Conservation (phyloP, 2,888 invertebrate genomes). For the Cheilosia vulpina region DNA sequence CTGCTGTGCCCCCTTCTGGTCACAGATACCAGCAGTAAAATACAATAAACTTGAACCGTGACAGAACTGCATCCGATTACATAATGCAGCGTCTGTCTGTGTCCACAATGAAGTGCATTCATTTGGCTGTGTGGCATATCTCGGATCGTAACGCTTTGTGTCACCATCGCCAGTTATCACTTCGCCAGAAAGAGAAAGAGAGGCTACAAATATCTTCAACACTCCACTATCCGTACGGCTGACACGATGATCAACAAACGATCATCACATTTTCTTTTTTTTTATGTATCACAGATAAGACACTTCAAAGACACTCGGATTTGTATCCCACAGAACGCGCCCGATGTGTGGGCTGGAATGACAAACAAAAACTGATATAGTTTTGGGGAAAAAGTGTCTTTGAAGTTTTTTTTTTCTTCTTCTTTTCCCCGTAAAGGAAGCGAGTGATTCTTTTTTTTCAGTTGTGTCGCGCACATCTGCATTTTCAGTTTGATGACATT, state of each 20-base stretch:
- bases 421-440: background rate
- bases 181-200: slow-evolving; percentile 15
- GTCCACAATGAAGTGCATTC: slow-evolving; percentile 49
- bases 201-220: slow-evolving; percentile 43
- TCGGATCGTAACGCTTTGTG: slow-evolving; percentile 60
- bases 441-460: too few relatives aligned
- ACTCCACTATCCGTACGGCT: slow-evolving; percentile 3
- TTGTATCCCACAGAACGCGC: slow-evolving; percentile 2
- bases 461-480: slow-evolving; percentile 28
- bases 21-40: background rate
- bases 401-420: slow-evolving; percentile 22
- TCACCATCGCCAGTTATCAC: slow-evolving; percentile 67
- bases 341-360: slow-evolving; percentile 32
- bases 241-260: slow-evolving; percentile 31
- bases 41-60: slow-evolving; percentile 63
- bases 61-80: slow-evolving; percentile 70
- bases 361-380: slow-evolving; percentile 22
- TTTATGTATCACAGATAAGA: slow-evolving; percentile 54
- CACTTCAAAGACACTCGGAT: slow-evolving; percentile 10
- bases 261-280: slow-evolving; percentile 26
- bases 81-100: slow-evolving; percentile 41
- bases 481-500: slow-evolving; percentile 50
- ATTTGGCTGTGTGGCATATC: slow-evolving; percentile 21
- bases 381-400: slow-evolving; percentile 26
- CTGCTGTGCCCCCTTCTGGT: background rate